Evolutionary conservation across 2,113 vertebrate genomes (phyloP).

Genomic region (Triplophysa tibetana): DNA sequence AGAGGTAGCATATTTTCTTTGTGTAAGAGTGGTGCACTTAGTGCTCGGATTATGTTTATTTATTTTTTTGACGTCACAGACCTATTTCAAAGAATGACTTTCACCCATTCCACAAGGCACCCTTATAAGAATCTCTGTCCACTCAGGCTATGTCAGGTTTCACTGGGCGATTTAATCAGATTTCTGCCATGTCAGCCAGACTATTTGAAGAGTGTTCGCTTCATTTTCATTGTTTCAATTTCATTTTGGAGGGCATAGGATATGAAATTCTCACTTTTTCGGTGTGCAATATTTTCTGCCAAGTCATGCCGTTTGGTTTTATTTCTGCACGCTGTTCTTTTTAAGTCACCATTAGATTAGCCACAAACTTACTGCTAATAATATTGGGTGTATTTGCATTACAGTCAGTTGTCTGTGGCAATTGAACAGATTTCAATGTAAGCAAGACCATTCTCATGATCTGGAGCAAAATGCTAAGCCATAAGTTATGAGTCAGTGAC

Average conservation of each 20-base stretch:
- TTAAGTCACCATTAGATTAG: conserved; percentile 45
- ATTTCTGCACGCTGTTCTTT: conserved; percentile 23
- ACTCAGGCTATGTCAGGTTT: conserved; percentile 57
- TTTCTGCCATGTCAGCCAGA: conserved; percentile 58
- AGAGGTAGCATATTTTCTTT: neutral
- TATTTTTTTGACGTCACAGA: conserved; percentile 9
- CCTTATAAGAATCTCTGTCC: conserved; percentile 44
- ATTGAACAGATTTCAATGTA: neutral
- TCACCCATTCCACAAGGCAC: conserved; percentile 40
- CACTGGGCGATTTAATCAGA: conserved; percentile 54
- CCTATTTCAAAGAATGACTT: conserved; percentile 53
- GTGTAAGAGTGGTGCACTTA: too few relatives aligned
- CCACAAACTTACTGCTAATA: conserved; percentile 39
- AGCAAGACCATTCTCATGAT: conserved; percentile 35
- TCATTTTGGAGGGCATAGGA: conserved; percentile 56
- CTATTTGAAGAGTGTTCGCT: conserved; percentile 52
- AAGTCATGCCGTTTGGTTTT: conserved; percentile 13
- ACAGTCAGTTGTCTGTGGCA: too few relatives aligned
- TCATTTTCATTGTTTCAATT: conserved; percentile 57
- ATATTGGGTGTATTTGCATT: neutral
- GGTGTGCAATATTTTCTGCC: neutral
- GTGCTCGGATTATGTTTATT: too few relatives aligned
- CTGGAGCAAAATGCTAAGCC: conserved; percentile 49
- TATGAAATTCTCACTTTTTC: conserved; percentile 30
- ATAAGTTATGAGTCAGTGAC: conserved; percentile 53